Evolutionary conservation across 2,888 invertebrate genomes (phyloP).

Genomic region (Trichopria drosophilae): DNA sequence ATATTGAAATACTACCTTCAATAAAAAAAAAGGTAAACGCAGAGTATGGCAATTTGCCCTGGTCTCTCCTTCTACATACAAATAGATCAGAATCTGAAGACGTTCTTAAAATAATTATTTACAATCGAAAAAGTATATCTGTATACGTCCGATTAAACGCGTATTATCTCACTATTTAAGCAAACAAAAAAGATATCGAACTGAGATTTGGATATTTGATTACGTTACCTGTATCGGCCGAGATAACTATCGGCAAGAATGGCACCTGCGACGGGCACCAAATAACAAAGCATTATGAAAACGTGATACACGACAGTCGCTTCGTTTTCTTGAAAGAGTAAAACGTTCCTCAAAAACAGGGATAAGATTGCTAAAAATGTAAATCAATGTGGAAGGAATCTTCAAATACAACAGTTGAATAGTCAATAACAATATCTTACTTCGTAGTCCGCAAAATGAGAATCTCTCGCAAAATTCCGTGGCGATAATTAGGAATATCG

Average conservation of each 20-base stretch:
- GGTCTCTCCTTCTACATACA: too few relatives aligned
- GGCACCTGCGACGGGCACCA: slow-evolving; percentile 76
- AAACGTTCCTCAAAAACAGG: slow-evolving; percentile 72
- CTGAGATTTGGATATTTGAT: background rate
- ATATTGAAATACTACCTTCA: too few relatives aligned
- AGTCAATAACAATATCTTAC: slow-evolving; percentile 59
- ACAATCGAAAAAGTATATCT: too few relatives aligned
- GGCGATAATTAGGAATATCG: slow-evolving; percentile 79
- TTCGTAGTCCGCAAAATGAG: slow-evolving; percentile 80
- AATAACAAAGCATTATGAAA: slow-evolving; percentile 77
- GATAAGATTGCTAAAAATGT: slow-evolving; percentile 73
- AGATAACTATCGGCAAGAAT: slow-evolving; percentile 77
- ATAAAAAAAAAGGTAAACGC: too few relatives aligned
- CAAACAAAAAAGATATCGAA: background rate
- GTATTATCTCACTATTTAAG: too few relatives aligned
- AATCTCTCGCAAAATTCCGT: slow-evolving; percentile 87
- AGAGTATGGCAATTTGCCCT: too few relatives aligned
- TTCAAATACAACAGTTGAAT: too few relatives aligned
- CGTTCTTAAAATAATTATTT: too few relatives aligned
- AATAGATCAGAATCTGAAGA: too few relatives aligned
- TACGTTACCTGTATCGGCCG: slow-evolving; percentile 68
- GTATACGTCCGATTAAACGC: too few relatives aligned
- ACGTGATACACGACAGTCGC: slow-evolving; percentile 78
- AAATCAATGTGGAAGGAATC: background rate
- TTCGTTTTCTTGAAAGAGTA: slow-evolving; percentile 68